phyloP scores from a whole-genome alignment of 2,888 invertebrate genomes.

The Acrocyrtus sp. region DNA sequence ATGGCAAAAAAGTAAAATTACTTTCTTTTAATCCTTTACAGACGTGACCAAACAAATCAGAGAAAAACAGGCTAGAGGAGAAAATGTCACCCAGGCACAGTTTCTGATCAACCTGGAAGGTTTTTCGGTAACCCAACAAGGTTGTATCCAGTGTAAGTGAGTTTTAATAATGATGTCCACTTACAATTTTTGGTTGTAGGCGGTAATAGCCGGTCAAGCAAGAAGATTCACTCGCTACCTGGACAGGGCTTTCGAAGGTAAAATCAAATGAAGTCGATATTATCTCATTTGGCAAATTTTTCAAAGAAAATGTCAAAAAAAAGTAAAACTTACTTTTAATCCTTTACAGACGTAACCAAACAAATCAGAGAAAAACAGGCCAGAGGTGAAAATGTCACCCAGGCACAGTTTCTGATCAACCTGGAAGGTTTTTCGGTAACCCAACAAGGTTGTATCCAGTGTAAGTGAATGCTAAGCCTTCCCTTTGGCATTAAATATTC shows the following conservation, averaged over 20 bases:
- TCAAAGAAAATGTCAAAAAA: too few species aligned
- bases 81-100: conserved; percentile 51
- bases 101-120: conserved; percentile 44
- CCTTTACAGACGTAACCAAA: conserved; percentile 25
- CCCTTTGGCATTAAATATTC: too few species aligned
- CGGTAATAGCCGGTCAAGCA: too few species aligned
- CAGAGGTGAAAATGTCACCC: conserved; percentile 50
- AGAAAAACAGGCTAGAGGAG: conserved; percentile 40
- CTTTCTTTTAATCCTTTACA: too few species aligned
- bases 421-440: conserved; percentile 33
- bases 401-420: conserved; percentile 46
- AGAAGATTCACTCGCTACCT: conserved; percentile 43
- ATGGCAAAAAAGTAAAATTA: too few species aligned
- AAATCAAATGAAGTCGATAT: too few species aligned
- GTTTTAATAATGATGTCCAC: too few species aligned
- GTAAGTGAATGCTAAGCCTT: too few species aligned
- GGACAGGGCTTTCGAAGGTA: conserved; percentile 48
- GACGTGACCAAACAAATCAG: conserved; percentile 41
- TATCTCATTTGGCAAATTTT: too few species aligned
- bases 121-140: conserved; percentile 42
- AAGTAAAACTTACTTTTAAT: too few species aligned
- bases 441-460: conserved; percentile 51
- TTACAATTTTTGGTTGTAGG: too few species aligned
- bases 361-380: conserved; percentile 46
- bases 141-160: conserved; percentile 46